Conservation (phyloP, 2,888 invertebrate genomes). For the Neoaliturus tenellus region DNA sequence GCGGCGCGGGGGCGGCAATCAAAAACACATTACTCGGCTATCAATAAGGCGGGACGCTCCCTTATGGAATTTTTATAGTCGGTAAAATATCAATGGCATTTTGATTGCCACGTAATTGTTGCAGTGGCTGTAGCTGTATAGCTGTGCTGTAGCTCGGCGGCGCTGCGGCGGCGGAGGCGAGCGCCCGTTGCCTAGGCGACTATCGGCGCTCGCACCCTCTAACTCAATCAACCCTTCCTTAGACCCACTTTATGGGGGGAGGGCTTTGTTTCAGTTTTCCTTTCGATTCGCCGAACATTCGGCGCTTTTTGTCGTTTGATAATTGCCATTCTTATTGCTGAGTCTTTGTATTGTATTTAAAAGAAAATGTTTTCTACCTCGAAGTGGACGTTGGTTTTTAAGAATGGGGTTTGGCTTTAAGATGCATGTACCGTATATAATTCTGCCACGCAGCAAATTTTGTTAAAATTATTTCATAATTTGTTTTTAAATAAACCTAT, state of each 20-base stretch:
- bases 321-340: constrained; percentile 18
- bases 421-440: too few species aligned
- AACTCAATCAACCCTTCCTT: constrained; percentile 42
- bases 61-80: not conserved
- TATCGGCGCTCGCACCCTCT: constrained; percentile 19
- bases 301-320: not conserved
- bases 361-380: too few species aligned
- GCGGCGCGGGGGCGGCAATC: not conserved
- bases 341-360: not conserved
- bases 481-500: too few species aligned
- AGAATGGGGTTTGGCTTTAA: too few species aligned
- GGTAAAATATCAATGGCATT: constrained; percentile 2
- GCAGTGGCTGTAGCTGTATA: too few species aligned
- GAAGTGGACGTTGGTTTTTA: too few species aligned
- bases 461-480: too few species aligned
- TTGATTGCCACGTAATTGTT: not conserved
- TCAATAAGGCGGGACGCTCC: not conserved
- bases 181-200: constrained; percentile 30
- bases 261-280: constrained; percentile 1
- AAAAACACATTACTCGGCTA: constrained; percentile 20
- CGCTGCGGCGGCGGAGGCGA: not conserved
- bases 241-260: not conserved
- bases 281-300: constrained; percentile 18
- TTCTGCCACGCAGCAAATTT: too few species aligned
- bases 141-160: too few species aligned